These are phyloP conservation scores for Tragelaphus scriptus DNA, from an alignment of 2,113 vertebrate species.

Conservation along the genomic window DNA sequence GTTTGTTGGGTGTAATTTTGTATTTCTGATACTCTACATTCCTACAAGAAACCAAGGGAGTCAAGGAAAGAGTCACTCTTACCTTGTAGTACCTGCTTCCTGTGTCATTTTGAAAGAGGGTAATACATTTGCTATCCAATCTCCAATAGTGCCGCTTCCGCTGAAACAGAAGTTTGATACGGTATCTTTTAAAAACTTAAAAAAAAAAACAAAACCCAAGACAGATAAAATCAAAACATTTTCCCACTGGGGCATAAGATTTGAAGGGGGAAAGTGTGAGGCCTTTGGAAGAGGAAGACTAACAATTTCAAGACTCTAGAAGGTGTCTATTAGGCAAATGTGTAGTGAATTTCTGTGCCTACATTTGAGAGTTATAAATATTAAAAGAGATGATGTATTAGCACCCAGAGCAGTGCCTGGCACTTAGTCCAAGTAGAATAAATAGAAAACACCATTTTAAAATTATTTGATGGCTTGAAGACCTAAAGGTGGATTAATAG, in stretches of 20 bases:
- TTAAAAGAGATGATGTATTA: neutral
- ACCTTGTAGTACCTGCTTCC: slow-evolving; percentile 99
- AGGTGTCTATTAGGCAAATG: neutral
- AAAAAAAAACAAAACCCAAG: neutral
- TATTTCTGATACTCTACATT: neutral
- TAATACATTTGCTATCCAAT: slow-evolving; percentile 97
- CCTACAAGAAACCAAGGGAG: neutral
- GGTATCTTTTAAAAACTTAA: neutral
- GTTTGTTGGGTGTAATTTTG: neutral
- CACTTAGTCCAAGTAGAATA: neutral
- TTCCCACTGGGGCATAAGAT: neutral
- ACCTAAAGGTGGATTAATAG: neutral
- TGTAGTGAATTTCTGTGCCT: neutral
- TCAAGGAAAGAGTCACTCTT: slow-evolving; percentile 26
- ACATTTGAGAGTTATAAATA: neutral
- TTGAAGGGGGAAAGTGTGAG: neutral
- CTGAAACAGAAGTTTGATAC: slow-evolving; percentile 77
- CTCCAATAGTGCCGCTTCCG: slow-evolving; percentile 98
- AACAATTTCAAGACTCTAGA: neutral
- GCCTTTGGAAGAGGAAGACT: neutral
- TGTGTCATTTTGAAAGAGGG: slow-evolving; percentile 95
- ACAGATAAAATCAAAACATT: slow-evolving; percentile 24
- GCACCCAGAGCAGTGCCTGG: neutral
- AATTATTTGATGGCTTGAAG: neutral
- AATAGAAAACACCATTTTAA: neutral